Conservation (phyloP, 2,888 invertebrate genomes). For the Tiphia femorata region DNA sequence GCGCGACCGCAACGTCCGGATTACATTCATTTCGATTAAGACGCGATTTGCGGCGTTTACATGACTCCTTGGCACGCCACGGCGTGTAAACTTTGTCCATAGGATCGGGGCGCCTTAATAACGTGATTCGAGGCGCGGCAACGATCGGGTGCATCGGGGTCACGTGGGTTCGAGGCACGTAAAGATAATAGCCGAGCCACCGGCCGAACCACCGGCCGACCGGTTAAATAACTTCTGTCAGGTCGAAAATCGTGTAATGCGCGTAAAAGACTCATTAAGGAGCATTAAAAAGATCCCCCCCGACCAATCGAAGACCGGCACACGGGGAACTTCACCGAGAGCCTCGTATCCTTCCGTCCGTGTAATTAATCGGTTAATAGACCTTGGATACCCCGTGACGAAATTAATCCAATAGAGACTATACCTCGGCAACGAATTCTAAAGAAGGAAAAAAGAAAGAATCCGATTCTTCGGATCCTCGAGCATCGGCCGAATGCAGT, state of each 20-base stretch:
- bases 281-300: not conserved
- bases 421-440: no score
- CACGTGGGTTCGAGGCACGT: slow-evolving; percentile 47
- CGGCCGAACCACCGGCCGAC: slow-evolving; percentile 49
- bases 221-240: slow-evolving; percentile 33
- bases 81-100: slow-evolving; percentile 34
- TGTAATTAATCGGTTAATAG: no score
- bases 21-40: slow-evolving; percentile 17
- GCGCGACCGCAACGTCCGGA: slow-evolving; percentile 14
- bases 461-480: no score
- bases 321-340: no score
- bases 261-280: slow-evolving; percentile 30
- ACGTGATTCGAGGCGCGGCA: slow-evolving; percentile 42
- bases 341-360: no score
- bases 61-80: slow-evolving; percentile 30
- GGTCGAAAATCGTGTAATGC: slow-evolving; percentile 29
- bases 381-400: no score
- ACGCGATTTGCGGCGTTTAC: slow-evolving; percentile 10
- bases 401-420: no score
- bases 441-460: no score
- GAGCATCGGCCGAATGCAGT: no score
- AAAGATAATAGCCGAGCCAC: slow-evolving; percentile 57
- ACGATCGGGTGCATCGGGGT: slow-evolving; percentile 43
- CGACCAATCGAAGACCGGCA: not conserved
- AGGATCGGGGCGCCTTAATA: slow-evolving; percentile 44